Conservation (phyloP, 64 coral and sea anemone genomes). For the Cladopsammia gracilis region DNA sequence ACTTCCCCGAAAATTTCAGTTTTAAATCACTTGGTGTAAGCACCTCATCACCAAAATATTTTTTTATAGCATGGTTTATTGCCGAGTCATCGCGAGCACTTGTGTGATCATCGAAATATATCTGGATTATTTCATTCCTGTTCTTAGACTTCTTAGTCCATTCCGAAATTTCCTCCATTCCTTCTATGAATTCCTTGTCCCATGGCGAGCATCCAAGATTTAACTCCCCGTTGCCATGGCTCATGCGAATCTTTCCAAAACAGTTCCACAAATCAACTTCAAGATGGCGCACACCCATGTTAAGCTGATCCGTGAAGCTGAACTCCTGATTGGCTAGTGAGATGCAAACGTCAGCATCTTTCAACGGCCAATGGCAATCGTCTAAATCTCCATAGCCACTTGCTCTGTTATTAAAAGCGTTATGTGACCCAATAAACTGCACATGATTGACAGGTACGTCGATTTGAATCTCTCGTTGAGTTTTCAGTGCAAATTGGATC, state of each 20-base stretch:
- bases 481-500: conserved; percentile 70
- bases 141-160: conserved; percentile 56
- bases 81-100: conserved; percentile 3
- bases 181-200: conserved; percentile 66
- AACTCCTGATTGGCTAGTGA: conserved; percentile 85
- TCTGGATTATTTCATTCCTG: conserved; percentile 68
- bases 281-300: conserved; percentile 76
- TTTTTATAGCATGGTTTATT: conserved; percentile 58
- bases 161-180: conserved; percentile 68
- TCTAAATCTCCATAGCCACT: conserved; percentile 65
- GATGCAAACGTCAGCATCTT: conserved; percentile 53
- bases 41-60: conserved; percentile 71
- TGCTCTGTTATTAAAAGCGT: conserved; percentile 70
- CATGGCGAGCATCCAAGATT: conserved; percentile 65
- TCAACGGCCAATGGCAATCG: conserved; percentile 68
- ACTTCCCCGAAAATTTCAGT: conserved; percentile 46
- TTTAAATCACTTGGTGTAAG: conserved; percentile 71
- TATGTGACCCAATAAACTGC: conserved; percentile 70
- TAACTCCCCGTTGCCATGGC: conserved; percentile 30
- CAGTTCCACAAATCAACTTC: conserved; percentile 80
- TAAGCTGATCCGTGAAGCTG: conserved; percentile 70
- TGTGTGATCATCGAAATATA: conserved; percentile 80
- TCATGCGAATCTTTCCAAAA: conserved; percentile 80
- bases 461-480: conserved; percentile 68
- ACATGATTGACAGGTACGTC: conserved; percentile 49